These are phyloP conservation scores for Scaptomyza tumidula DNA, from an alignment of 2,888 invertebrate species.

Conservation along the genomic window DNA sequence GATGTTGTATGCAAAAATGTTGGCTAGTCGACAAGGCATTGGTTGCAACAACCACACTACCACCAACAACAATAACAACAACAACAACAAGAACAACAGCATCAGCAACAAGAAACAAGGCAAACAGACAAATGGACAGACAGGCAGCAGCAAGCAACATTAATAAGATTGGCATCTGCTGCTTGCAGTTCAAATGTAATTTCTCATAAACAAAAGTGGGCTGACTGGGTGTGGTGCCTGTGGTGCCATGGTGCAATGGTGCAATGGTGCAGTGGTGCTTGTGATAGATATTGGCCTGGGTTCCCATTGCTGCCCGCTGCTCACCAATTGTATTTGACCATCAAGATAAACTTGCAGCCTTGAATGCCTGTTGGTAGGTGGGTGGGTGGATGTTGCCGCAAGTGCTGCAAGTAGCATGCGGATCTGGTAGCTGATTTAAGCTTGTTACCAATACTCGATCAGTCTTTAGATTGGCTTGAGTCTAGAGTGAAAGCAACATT, in stretches of 20 bases:
- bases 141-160: conserved; percentile 61
- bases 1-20: conserved; percentile 75
- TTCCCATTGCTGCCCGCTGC: conserved; percentile 18
- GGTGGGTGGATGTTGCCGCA: conserved; percentile 46
- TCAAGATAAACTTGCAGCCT: conserved; percentile 60
- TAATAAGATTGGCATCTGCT: conserved; percentile 79
- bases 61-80: conserved; percentile 39
- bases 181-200: conserved; percentile 77
- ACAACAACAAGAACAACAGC: conserved; percentile 28
- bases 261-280: conserved; percentile 7
- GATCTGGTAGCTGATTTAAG: conserved; percentile 56
- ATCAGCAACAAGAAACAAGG: conserved; percentile 34
- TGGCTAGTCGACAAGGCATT: conserved; percentile 75
- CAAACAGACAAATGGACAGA: conserved; percentile 15
- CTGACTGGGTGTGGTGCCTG: conserved; percentile 66
- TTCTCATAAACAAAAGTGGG: conserved; percentile 78
- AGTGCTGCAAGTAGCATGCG: conserved; percentile 39
- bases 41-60: conserved; percentile 50
- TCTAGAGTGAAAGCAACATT: conserved; percentile 31
- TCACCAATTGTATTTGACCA: conserved; percentile 58
- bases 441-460: conserved; percentile 45
- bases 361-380: conserved; percentile 23
- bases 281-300: conserved; percentile 8
- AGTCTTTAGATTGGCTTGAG: conserved; percentile 28
- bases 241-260: conserved; percentile 17